These are phyloP conservation scores for Leucozona laternaria DNA, from an alignment of 2,888 invertebrate genomes.

Conservation along the genomic window DNA sequence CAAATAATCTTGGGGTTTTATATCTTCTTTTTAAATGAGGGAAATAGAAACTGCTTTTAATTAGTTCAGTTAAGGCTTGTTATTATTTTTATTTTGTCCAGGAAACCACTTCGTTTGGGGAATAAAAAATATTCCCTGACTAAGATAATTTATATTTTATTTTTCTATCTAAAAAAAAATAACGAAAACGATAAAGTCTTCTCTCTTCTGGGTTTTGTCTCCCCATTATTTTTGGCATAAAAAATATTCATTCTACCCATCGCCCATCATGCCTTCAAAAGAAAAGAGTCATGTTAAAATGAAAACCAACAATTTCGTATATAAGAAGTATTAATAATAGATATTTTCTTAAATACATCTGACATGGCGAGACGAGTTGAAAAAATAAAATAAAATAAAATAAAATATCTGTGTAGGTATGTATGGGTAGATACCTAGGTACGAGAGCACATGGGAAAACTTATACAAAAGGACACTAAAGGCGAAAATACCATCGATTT, in stretches of 20 bases:
- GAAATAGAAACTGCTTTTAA: background rate
- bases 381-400: background rate
- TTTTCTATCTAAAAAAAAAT: conserved; percentile 10
- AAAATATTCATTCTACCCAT: background rate
- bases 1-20: background rate
- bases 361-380: conserved; percentile 20
- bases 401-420: too few species aligned
- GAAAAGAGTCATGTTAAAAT: conserved; percentile 12
- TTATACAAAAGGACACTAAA: conserved; percentile 21
- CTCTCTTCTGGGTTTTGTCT: background rate
- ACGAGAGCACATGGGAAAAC: conserved; percentile 4
- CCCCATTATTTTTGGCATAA: background rate
- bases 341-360: conserved; percentile 35
- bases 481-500: conserved; percentile 19
- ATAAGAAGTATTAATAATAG: conserved; percentile 20
- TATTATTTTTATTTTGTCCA: background rate
- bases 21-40: background rate
- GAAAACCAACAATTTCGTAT: conserved; percentile 22
- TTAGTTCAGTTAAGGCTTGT: background rate
- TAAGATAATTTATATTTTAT: background rate
- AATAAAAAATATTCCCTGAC: background rate
- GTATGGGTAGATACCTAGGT: background rate
- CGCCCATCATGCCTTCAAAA: background rate
- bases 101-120: background rate
- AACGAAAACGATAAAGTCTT: background rate